These are phyloP conservation scores for Gymnosoma rotundatum DNA, from an alignment of 2,888 invertebrate species.

Conservation along the genomic window DNA sequence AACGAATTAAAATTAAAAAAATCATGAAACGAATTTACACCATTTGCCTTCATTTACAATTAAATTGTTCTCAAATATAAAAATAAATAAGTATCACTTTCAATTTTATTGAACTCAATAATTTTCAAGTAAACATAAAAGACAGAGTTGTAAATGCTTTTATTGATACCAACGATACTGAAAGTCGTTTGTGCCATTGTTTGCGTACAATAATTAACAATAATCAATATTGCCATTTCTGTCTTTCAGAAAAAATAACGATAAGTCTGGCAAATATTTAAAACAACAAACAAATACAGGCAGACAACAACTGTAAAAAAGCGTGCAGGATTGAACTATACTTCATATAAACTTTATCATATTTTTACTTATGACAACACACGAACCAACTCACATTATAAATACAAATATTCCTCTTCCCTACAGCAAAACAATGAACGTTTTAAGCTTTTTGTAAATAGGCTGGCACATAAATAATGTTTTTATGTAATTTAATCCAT, in stretches of 20 bases:
- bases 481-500: constrained; percentile 33
- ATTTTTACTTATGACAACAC: constrained; percentile 49
- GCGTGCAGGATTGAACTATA: constrained; percentile 59
- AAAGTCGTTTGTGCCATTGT: constrained; percentile 52
- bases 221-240: constrained; percentile 53
- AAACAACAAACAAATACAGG: neutral
- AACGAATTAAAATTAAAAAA: no score
- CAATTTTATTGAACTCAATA: constrained; percentile 36
- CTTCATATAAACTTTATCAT: constrained; percentile 37
- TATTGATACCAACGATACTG: constrained; percentile 8
- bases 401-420: neutral
- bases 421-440: constrained; percentile 2
- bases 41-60: neutral
- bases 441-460: constrained; percentile 22
- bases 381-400: neutral
- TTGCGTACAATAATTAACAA: constrained; percentile 60
- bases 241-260: constrained; percentile 5
- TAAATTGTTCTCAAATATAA: no score
- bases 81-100: constrained; percentile 58
- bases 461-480: neutral
- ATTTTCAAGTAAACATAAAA: neutral
- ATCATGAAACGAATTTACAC: no score
- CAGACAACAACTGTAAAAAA: constrained; percentile 26
- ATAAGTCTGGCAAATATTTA: constrained; percentile 23
- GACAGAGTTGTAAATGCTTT: no score